Evolutionary conservation across 2,797 vertebrate species (phyloP).

Genomic region (Cyclopterus lumpus): DNA sequence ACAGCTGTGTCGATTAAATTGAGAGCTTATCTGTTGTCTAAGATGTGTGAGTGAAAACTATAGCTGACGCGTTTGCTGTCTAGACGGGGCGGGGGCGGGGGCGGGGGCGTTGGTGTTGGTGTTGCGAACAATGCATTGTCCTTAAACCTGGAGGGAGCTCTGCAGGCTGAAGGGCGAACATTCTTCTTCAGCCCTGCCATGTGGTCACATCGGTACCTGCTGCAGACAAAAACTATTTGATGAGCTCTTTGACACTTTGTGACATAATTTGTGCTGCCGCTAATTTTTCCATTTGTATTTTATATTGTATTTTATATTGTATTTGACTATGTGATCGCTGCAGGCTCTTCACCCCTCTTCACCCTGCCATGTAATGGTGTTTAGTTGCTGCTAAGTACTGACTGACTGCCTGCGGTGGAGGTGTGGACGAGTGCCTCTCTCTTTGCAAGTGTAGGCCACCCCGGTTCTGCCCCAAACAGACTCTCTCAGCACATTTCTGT

Average conservation of each 20-base stretch:
- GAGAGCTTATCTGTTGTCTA: background rate
- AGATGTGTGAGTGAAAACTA: background rate
- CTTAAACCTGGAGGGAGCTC: background rate
- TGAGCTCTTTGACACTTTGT: slow-evolving; percentile 20
- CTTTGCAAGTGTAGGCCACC: background rate
- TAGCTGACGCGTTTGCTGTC: background rate
- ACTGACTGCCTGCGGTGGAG: slow-evolving; percentile 41
- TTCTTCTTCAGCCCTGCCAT: background rate
- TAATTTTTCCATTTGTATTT: slow-evolving; percentile 11
- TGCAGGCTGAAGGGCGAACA: background rate
- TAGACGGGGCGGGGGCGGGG: background rate
- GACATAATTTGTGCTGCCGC: background rate
- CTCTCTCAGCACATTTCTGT: slow-evolving; percentile 47
- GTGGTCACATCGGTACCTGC: background rate
- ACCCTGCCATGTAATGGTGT: slow-evolving; percentile 48
- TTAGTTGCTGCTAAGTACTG: slow-evolving; percentile 53
- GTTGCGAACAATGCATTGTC: background rate
- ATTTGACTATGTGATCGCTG: slow-evolving; percentile 23
- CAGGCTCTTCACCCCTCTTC: slow-evolving; percentile 44
- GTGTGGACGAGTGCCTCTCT: slow-evolving; percentile 32
- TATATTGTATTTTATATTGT: too few species aligned
- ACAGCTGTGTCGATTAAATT: background rate
- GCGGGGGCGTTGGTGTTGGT: background rate
- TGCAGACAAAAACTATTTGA: slow-evolving; percentile 4
- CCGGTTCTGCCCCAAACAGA: slow-evolving; percentile 22